phyloP scores from a whole-genome alignment of 2,797 vertebrate genomes.

The Sardinella longiceps region DNA sequence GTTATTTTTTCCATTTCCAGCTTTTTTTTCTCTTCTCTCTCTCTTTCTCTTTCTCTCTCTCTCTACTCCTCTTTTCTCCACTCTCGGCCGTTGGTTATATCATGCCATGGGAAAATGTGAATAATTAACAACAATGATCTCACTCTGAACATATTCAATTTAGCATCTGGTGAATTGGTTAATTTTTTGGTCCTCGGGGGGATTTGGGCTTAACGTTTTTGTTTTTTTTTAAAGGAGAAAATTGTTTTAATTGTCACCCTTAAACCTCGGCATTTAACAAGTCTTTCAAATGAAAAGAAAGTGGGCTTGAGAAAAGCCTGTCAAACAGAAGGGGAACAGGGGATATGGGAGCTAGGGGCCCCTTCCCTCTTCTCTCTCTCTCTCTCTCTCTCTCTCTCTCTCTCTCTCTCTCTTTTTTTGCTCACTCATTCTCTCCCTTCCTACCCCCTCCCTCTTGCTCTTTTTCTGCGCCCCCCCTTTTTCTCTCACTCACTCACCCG shows the following conservation, averaged over 20 bases:
- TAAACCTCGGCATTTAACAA: constrained; percentile 49
- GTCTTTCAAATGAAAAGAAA: constrained; percentile 30
- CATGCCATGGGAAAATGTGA: constrained; percentile 69
- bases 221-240: constrained; percentile 63
- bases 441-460: constrained; percentile 26
- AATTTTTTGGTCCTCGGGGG: constrained; percentile 56
- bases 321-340: constrained; percentile 35
- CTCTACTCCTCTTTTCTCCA: not conserved
- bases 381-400: not conserved
- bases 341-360: constrained; percentile 34
- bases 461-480: constrained; percentile 28
- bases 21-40: constrained; percentile 39
- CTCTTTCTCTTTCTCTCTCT: not conserved
- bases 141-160: constrained; percentile 55
- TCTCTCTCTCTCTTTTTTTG: not conserved
- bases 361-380: constrained; percentile 15
- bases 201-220: constrained; percentile 55
- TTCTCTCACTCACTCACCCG: constrained; percentile 11
- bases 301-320: constrained; percentile 45
- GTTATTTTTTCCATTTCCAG: constrained; percentile 43
- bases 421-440: not conserved
- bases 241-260: constrained; percentile 66
- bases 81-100: constrained; percentile 47
- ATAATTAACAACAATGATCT: constrained; percentile 74
- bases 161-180: constrained; percentile 69